Percentiles rank a stretch among this genome's conserved stretches.
Conservation (phyloP, 2,888 invertebrate genomes). For the Octonoba sinensis region DNA sequence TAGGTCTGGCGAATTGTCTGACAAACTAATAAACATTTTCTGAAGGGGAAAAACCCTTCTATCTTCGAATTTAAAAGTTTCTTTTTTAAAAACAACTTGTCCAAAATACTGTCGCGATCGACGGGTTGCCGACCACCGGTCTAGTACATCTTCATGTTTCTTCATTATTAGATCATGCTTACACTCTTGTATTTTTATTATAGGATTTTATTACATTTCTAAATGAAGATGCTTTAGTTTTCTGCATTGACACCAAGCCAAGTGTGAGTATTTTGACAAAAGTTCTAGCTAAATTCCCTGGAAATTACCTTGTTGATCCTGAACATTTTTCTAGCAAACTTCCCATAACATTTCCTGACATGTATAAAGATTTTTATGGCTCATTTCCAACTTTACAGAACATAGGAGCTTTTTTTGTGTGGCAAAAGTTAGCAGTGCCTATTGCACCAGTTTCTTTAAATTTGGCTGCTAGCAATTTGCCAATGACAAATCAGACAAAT, state of each 20-base stretch:
- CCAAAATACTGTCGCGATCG: no score
- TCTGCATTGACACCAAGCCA: conserved; percentile 35
- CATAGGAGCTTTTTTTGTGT: conserved; percentile 11
- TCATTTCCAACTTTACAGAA: conserved; percentile 3
- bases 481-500: no score
- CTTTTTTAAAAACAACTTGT: no score
- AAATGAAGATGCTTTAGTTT: conserved; percentile 18
- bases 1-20: no score
- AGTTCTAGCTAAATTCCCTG: background rate
- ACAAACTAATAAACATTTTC: no score
- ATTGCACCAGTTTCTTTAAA: no score
- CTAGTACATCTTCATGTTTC: no score
- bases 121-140: no score
- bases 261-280: conserved; percentile 7
- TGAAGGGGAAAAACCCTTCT: background rate
- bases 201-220: conserved; percentile 16
- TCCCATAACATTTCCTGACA: background rate
- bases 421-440: background rate
- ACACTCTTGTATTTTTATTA: conserved; percentile 6
- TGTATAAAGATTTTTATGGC: background rate
- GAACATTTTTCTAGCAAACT: background rate
- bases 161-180: no score
- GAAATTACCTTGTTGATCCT: conserved; percentile 6
- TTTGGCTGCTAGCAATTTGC: no score
- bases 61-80: conserved; percentile 8